Conservation (phyloP, 2,888 invertebrate genomes). For the Caenorhabditis japonica region DNA sequence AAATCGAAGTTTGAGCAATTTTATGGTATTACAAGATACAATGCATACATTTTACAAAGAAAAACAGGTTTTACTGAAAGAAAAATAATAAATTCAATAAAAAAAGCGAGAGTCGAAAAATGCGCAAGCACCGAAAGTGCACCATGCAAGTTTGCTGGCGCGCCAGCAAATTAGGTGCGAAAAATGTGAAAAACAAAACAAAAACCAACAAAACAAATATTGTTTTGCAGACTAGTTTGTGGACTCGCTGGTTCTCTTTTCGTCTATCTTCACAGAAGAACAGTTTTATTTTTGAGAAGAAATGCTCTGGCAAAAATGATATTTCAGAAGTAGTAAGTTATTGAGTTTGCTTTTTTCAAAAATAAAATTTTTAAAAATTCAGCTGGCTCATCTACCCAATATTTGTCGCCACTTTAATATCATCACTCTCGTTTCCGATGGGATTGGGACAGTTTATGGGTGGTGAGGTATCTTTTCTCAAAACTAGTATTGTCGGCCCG, state of each 20-base stretch:
- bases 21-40: too few species aligned
- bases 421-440: conserved; percentile 90
- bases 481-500: too few species aligned
- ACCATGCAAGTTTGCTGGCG: too few species aligned
- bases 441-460: conserved; percentile 88
- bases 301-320: conserved; percentile 69
- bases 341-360: background rate
- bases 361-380: conserved; percentile 79
- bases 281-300: conserved; percentile 72
- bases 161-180: too few species aligned
- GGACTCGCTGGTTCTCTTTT: conserved; percentile 72
- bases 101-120: too few species aligned
- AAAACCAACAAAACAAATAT: too few species aligned
- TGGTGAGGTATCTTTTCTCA: conserved; percentile 79
- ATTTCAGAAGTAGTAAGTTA: conserved; percentile 71
- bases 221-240: conserved; percentile 64
- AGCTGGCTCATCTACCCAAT: conserved; percentile 96
- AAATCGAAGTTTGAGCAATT: too few species aligned
- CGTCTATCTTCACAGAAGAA: conserved; percentile 67
- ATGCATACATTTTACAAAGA: too few species aligned
- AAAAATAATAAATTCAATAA: too few species aligned
- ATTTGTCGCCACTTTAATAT: conserved; percentile 83
- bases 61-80: too few species aligned
- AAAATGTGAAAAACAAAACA: too few species aligned
- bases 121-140: too few species aligned